phyloP scores from a whole-genome alignment of 2,888 invertebrate species.

The Amiota minor region DNA sequence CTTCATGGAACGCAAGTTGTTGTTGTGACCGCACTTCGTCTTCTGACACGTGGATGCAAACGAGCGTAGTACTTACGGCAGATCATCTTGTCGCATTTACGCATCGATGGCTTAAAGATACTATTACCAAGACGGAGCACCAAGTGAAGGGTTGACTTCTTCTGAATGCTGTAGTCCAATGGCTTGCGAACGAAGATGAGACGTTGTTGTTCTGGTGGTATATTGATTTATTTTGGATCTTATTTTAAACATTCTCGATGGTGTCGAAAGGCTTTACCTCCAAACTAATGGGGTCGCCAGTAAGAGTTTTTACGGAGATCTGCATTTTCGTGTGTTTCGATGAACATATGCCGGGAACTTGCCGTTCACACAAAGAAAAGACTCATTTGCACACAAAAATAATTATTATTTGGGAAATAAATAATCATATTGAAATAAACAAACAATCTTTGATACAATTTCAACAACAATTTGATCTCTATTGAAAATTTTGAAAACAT shows the following conservation, averaged over 20 bases:
- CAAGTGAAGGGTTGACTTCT: conserved; percentile 95
- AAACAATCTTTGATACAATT: no score
- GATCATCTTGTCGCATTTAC: conserved; percentile 99
- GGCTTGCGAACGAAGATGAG: conserved; percentile 95
- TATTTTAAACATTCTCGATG: conserved; percentile 95
- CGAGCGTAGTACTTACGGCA: conserved; percentile 99
- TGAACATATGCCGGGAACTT: conserved; percentile 62
- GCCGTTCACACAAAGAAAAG: conserved; percentile 69
- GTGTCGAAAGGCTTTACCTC: conserved; percentile 94
- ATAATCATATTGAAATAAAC: no score
- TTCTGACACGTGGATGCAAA: conserved; percentile 98
- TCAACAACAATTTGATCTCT: no score
- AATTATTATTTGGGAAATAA: no score
- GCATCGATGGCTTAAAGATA: conserved; percentile 97
- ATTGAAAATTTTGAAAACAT: no score
- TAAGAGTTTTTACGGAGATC: conserved; percentile 96
- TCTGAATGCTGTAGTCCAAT: conserved; percentile 94
- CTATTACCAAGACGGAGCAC: conserved; percentile 94
- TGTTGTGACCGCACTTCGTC: conserved; percentile 99
- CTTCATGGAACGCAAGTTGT: conserved; percentile 99
- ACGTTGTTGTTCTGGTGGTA: conserved; percentile 92
- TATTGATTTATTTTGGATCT: conserved; percentile 93
- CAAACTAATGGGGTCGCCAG: conserved; percentile 93
- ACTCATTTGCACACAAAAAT: no score
- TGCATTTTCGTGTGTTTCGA: conserved; percentile 80